Conservation (phyloP, 2,113 vertebrate species). For the Forbesichthys papilliferus region DNA sequence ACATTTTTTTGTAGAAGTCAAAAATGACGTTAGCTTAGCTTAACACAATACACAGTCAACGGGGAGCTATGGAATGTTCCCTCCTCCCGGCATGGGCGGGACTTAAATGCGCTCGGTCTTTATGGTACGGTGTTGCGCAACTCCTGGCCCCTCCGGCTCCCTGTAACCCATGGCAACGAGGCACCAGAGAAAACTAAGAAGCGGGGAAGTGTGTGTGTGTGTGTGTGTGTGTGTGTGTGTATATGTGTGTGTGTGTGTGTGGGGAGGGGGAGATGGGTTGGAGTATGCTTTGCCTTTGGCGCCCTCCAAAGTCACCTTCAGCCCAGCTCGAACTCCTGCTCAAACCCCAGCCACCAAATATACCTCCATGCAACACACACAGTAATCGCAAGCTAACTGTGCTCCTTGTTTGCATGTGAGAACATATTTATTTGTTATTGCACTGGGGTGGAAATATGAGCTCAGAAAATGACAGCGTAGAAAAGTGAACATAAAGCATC, state of each 20-base stretch:
- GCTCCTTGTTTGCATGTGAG: neutral
- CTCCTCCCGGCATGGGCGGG: slow-evolving; percentile 35
- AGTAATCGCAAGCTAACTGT: neutral
- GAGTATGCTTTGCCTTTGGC: neutral
- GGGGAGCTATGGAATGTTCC: slow-evolving; percentile 24
- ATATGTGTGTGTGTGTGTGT: neutral
- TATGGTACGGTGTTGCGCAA: slow-evolving; percentile 52
- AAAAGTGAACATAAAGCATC: slow-evolving; percentile 30
- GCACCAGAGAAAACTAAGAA: slow-evolving; percentile 10
- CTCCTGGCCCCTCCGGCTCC: slow-evolving; percentile 31
- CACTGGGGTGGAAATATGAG: slow-evolving; percentile 38
- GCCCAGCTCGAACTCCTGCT: neutral
- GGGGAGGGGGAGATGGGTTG: neutral
- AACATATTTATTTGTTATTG: slow-evolving; percentile 35
- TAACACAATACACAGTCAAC: slow-evolving; percentile 4
- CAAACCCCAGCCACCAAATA: neutral
- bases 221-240: neutral
- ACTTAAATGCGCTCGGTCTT: slow-evolving; percentile 7
- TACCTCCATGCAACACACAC: neutral
- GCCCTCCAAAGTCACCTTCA: neutral
- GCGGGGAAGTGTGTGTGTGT: neutral
- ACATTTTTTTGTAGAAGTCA: no score
- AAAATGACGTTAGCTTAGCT: no score
- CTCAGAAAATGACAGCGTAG: slow-evolving; percentile 36
- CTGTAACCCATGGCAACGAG: slow-evolving; percentile 28